Percentiles rank a stretch among this genome's conserved stretches.
These are phyloP conservation scores for Chaenocephalus aceratus DNA, from an alignment of 2,113 vertebrate genomes.

Conservation along the genomic window DNA sequence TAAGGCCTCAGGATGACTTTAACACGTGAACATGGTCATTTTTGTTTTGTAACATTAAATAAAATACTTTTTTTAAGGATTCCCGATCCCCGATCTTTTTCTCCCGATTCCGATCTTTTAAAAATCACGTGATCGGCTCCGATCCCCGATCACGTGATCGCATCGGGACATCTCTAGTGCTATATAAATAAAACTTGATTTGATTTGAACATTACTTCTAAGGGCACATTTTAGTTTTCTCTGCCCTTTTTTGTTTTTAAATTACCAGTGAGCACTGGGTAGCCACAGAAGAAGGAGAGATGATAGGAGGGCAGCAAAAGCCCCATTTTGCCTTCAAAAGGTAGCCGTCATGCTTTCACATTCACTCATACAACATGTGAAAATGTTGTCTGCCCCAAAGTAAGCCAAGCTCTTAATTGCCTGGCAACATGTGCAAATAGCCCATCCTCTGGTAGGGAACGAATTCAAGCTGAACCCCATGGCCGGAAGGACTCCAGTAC, in stretches of 20 bases:
- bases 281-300: background rate
- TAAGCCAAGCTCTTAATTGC: conserved; percentile 61
- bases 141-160: too few species aligned
- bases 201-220: background rate
- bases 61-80: too few species aligned
- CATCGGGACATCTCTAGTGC: too few species aligned
- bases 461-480: conserved; percentile 50
- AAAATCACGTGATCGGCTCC: too few species aligned
- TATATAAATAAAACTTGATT: too few species aligned
- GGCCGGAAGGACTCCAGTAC: conserved; percentile 44
- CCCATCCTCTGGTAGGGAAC: conserved; percentile 44
- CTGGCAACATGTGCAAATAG: conserved; percentile 63
- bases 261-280: background rate
- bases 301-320: background rate
- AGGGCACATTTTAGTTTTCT: background rate
- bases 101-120: too few species aligned
- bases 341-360: conserved; percentile 25
- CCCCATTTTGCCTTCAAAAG: conserved; percentile 20
- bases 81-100: too few species aligned
- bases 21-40: too few species aligned
- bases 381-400: conserved; percentile 33
- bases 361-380: conserved; percentile 28
- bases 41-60: too few species aligned
- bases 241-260: background rate
- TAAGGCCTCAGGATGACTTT: too few species aligned